phyloP scores from a whole-genome alignment of 1,140 invertebrate genomes.

The Drosophila mojavensis region DNA sequence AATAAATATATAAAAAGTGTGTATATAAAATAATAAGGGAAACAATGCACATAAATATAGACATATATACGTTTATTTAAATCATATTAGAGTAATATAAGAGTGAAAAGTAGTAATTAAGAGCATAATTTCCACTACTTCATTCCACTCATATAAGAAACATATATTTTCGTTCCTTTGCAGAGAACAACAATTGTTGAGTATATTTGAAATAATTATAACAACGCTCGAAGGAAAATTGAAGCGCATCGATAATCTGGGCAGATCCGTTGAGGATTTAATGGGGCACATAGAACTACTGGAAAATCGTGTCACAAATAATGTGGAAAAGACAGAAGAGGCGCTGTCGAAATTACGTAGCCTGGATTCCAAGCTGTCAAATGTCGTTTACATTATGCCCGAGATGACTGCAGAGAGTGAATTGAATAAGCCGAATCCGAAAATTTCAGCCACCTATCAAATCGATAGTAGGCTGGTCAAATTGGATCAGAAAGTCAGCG shows the following conservation, averaged over 20 bases:
- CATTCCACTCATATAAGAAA: no score
- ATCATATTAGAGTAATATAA: no score
- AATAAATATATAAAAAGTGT: no score
- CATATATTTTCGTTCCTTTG: no score
- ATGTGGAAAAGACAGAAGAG: constrained; percentile 92
- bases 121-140: no score
- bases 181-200: constrained; percentile 94
- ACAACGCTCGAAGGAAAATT: constrained; percentile 94
- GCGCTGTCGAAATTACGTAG: constrained; percentile 90
- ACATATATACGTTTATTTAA: no score
- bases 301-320: constrained; percentile 91
- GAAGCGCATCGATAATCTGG: constrained; percentile 93
- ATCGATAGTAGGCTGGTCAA: constrained; percentile 88
- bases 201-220: constrained; percentile 94
- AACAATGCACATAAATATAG: no score
- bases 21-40: no score
- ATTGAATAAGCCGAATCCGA: constrained; percentile 42
- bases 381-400: constrained; percentile 70
- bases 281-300: constrained; percentile 92
- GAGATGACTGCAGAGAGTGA: constrained; percentile 29
- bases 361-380: constrained; percentile 90
- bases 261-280: constrained; percentile 93
- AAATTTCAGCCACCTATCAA: constrained; percentile 53
- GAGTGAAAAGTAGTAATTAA: no score
- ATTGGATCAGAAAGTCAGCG: constrained; percentile 91